Evolutionary conservation across 64 coral and sea anemone species (phyloP).

Genomic region (Pocillopora verrucosa): DNA sequence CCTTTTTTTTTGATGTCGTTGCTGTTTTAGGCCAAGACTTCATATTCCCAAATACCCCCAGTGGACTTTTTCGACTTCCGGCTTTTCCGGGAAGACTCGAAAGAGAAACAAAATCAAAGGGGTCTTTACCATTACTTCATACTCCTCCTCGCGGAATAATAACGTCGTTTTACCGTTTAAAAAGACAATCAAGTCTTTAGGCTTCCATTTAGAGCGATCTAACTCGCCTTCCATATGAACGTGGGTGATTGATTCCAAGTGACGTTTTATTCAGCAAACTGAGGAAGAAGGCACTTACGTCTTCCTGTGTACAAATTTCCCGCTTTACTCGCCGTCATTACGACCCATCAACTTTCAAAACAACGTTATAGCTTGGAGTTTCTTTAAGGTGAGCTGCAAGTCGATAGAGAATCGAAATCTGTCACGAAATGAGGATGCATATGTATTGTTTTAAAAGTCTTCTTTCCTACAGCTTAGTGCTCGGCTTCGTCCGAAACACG

Average conservation of each 20-base stretch:
- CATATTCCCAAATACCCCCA: neutral
- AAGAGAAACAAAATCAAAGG: neutral
- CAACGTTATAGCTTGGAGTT: neutral
- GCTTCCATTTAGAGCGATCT: neutral
- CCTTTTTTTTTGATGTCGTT: too few species aligned
- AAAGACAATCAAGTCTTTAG: neutral
- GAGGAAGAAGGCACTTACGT: neutral
- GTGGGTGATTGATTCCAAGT: neutral
- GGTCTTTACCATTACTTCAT: neutral
- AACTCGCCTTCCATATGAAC: neutral
- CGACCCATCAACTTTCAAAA: neutral
- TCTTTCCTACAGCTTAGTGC: too few species aligned
- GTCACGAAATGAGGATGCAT: neutral
- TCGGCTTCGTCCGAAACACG: too few species aligned
- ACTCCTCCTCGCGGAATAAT: neutral
- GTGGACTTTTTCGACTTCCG: neutral
- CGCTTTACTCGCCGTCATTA: neutral
- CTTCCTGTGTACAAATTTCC: conserved; percentile 19
- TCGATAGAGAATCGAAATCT: neutral
- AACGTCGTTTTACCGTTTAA: neutral
- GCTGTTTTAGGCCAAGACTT: too few species aligned
- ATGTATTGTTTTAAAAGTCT: too few species aligned
- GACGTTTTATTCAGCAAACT: too few species aligned
- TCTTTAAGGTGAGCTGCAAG: conserved; percentile 12
- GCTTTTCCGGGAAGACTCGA: neutral